phyloP scores from a whole-genome alignment of 1,140 invertebrate genomes.

The Euura lappo region DNA sequence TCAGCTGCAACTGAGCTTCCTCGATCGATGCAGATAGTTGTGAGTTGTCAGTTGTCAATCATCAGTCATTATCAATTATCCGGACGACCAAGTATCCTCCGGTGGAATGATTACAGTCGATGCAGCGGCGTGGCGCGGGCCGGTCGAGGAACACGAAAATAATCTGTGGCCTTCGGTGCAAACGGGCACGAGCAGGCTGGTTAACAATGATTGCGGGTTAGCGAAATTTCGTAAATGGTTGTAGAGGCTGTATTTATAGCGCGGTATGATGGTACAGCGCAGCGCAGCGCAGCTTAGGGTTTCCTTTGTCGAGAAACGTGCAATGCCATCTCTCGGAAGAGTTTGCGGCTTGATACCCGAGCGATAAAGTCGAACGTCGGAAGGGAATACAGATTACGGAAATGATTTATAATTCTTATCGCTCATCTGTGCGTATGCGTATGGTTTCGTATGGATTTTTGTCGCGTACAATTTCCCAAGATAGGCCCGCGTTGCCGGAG shows the following conservation, averaged over 20 bases:
- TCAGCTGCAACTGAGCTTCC: too few species aligned
- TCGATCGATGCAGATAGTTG: too few species aligned
- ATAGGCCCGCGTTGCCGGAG: too few species aligned
- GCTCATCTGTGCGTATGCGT: background rate
- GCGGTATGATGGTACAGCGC: background rate
- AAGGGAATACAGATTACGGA: background rate
- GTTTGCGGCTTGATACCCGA: background rate
- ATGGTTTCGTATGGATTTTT: background rate
- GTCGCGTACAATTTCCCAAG: background rate
- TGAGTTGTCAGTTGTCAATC: too few species aligned
- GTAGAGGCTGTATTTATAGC: background rate
- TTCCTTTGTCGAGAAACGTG: background rate
- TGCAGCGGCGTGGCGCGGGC: too few species aligned
- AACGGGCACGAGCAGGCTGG: too few species aligned
- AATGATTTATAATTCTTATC: background rate
- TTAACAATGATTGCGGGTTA: background rate
- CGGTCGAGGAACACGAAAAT: too few species aligned
- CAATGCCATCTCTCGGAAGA: background rate
- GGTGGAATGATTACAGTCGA: too few species aligned
- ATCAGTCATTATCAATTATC: too few species aligned
- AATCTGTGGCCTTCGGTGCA: too few species aligned
- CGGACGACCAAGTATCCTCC: too few species aligned
- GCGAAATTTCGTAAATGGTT: background rate
- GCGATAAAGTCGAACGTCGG: background rate
- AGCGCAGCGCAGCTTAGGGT: background rate